Conservation (phyloP, 2,888 invertebrate genomes). For the Trichogramma dendrolimi region DNA sequence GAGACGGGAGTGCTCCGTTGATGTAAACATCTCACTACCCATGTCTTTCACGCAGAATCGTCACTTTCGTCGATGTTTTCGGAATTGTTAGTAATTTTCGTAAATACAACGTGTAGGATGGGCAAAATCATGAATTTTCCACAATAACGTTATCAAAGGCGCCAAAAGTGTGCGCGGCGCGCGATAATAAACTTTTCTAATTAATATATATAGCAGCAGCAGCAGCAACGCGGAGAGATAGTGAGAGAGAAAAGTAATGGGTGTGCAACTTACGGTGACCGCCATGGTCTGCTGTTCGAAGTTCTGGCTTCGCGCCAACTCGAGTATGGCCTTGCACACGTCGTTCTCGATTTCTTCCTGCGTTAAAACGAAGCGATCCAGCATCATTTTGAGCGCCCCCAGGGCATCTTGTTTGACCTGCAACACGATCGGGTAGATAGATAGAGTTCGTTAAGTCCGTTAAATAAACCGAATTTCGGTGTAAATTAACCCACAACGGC, state of each 20-base stretch:
- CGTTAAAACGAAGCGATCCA: constrained; percentile 63
- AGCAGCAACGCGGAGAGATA: background rate
- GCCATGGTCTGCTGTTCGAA: constrained; percentile 58
- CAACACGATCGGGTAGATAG: constrained; percentile 10
- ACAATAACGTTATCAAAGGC: too few species aligned
- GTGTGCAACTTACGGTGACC: constrained; percentile 56
- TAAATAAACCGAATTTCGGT: too few species aligned
- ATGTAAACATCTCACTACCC: constrained; percentile 91
- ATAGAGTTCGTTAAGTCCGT: background rate
- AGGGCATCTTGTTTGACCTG: constrained; percentile 66
- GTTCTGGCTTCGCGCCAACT: constrained; percentile 55
- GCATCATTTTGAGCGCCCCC: constrained; percentile 59
- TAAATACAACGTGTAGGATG: too few species aligned
- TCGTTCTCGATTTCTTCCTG: constrained; percentile 60
- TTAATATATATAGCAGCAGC: background rate
- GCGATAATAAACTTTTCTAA: background rate
- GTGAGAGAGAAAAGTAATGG: constrained; percentile 2
- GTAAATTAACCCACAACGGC: too few species aligned
- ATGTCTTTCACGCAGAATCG: constrained; percentile 86
- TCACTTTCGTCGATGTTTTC: too few species aligned
- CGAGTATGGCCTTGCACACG: constrained; percentile 63
- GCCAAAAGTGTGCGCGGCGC: too few species aligned
- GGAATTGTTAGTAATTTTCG: too few species aligned
- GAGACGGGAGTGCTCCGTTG: constrained; percentile 65
- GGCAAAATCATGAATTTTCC: too few species aligned